Base-by-base conservation (phyloP, 2,888 invertebrate species). In the Apamea epomidion region DNA sequence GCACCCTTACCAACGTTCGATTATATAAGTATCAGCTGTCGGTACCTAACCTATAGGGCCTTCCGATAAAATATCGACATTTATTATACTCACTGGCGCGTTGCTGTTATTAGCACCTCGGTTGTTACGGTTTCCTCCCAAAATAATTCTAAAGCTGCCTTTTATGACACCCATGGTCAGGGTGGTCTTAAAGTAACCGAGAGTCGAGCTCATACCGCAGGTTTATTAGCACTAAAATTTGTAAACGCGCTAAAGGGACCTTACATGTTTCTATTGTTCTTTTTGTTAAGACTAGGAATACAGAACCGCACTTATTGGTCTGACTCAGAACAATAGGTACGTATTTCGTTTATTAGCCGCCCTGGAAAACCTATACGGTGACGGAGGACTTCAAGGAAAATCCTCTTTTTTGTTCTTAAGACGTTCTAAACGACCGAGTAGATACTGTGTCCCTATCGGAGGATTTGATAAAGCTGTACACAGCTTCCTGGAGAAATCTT, bases 181-280 rank as follows among this genome's bases (percentile, higher is more conserved):
- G 88, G 76, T 84, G 85, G 85, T 84, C 81, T 78, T 76, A 45
- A 74, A 64, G 74, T 73, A 65, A 81, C 87, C 67, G 32, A 83
- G 74, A 32, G 25, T 71, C 51, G 51, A 73, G 69, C 70, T 62
- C 64, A 73, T 73, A 58, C 79, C 69, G 12, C 54, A 74, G 76
- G 71, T 85, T 85, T 85, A 85, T 85, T 85, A 85, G 74, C 85
- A 87, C 85, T 87, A 80, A 84, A 87, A 80, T 81, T 80, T 84
- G 80, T 87, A 80, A 84, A 85, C 72, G 60, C 32, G 80, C 71
- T 77, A 75, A 74, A 62, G 67, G 73, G 74, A 74, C 80, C 76
- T 85, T 60, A 74, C 74, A 58, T 76, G 74, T 62, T 77, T 48
- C 80, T 65, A 83, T 84, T 87, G 80, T 85, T 86, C 51, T 68